Conservation (phyloP, 2,113 vertebrate species). For the Agelaius phoeniceus region DNA sequence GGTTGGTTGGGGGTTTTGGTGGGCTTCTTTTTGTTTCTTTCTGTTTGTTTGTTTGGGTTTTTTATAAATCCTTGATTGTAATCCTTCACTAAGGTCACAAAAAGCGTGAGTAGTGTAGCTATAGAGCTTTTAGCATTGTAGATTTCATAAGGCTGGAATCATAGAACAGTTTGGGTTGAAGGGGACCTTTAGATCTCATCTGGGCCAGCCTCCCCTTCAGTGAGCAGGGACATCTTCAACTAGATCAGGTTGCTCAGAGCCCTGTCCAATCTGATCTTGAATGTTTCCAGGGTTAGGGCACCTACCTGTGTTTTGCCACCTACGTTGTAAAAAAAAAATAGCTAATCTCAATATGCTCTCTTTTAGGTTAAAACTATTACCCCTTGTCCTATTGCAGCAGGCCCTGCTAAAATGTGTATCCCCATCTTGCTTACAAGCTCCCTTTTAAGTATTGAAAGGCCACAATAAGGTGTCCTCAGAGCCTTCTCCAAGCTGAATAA, state of each 20-base stretch:
- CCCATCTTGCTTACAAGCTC: not conserved
- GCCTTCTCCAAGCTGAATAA: not conserved
- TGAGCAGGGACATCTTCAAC: not conserved
- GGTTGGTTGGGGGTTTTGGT: not conserved
- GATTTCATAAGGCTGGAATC: not conserved
- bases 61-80: not conserved
- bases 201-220: not conserved
- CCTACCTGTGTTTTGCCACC: not conserved
- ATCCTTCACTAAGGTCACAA: not conserved
- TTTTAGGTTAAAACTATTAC: not conserved
- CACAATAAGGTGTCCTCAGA: not conserved
- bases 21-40: not conserved
- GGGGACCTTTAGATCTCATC: not conserved
- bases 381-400: not conserved
- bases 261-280: not conserved
- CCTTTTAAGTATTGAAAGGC: not conserved
- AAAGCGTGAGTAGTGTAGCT: not conserved
- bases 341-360: not conserved
- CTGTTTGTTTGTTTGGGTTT: not conserved
- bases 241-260: not conserved
- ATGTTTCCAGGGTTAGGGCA: not conserved
- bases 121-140: not conserved
- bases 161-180: not conserved
- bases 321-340: not conserved
- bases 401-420: not conserved